Percentiles rank a stretch among this genome's conserved stretches.
phyloP scores from a whole-genome alignment of 2,113 vertebrate species.

The Myotis yumanensis region DNA sequence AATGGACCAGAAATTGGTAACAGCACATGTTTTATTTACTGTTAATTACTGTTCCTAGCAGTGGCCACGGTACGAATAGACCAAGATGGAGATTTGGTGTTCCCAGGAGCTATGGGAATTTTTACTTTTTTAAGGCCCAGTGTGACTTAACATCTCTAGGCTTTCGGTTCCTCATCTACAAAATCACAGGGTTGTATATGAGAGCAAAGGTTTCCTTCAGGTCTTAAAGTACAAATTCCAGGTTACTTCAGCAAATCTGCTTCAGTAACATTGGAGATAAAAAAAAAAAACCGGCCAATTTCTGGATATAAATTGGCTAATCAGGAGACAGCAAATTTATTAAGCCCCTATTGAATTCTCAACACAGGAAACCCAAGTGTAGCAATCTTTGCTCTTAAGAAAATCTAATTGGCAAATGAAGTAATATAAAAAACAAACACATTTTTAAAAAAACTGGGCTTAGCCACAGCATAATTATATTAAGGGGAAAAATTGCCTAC shows the following conservation, averaged over 20 bases:
- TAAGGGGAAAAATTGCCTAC: conserved; percentile 6
- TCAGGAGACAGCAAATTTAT: conserved; percentile 50
- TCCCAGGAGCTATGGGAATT: neutral
- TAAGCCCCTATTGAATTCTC: conserved; percentile 34
- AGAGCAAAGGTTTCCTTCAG: neutral
- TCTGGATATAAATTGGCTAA: conserved; percentile 49
- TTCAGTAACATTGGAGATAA: conserved; percentile 2
- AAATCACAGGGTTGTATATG: neutral
- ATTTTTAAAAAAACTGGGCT: neutral
- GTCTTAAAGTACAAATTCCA: conserved; percentile 36
- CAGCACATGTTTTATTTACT: neutral
- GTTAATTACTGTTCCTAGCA: neutral
- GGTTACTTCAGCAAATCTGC: conserved; percentile 41
- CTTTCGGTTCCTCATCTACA: conserved; percentile 3
- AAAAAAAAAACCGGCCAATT: neutral
- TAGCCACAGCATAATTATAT: conserved; percentile 39
- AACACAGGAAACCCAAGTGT: conserved; percentile 44
- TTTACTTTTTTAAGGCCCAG: neutral
- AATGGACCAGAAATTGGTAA: neutral
- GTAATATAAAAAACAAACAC: conserved; percentile 46
- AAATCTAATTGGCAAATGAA: conserved; percentile 49
- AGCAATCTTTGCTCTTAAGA: conserved; percentile 48
- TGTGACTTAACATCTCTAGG: neutral
- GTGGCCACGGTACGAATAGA: neutral
- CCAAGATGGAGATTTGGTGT: neutral